Evolutionary conservation across 2,113 vertebrate species (phyloP).

Genomic region (Gallinago jamesoni): DNA sequence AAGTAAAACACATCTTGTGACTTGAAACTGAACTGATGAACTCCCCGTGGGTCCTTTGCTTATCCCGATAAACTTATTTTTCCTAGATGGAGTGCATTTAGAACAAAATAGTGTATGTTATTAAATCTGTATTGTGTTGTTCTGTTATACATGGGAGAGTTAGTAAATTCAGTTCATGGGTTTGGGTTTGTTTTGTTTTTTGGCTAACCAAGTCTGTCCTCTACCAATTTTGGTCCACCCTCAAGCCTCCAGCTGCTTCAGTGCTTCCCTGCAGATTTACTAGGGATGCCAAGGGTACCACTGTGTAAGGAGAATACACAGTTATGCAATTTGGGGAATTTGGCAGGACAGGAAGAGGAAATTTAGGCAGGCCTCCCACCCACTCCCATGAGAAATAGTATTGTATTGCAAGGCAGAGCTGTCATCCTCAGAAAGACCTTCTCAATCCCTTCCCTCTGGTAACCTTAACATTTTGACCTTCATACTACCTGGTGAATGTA

Average conservation of each 20-base stretch:
- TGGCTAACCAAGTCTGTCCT: slow-evolving; percentile 33
- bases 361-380: slow-evolving; percentile 59
- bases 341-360: slow-evolving; percentile 55
- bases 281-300: slow-evolving; percentile 61
- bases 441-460: background rate
- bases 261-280: slow-evolving; percentile 54
- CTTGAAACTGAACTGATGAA: slow-evolving; percentile 73
- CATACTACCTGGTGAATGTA: background rate
- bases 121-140: slow-evolving; percentile 61
- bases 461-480: background rate
- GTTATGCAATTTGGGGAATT: slow-evolving; percentile 66
- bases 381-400: slow-evolving; percentile 40
- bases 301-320: slow-evolving; percentile 60
- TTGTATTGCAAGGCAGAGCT: slow-evolving; percentile 38
- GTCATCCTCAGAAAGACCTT: slow-evolving; percentile 33
- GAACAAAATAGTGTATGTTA: slow-evolving; percentile 66
- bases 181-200: slow-evolving; percentile 46
- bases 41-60: slow-evolving; percentile 52
- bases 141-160: slow-evolving; percentile 67
- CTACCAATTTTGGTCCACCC: slow-evolving; percentile 49
- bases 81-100: slow-evolving; percentile 62
- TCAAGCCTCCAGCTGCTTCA: slow-evolving; percentile 53
- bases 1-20: slow-evolving; percentile 72
- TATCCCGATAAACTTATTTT: slow-evolving; percentile 69
- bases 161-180: slow-evolving; percentile 53